A percentile compares a stretch with the other conserved stretches of the same genome.
phyloP scores from a whole-genome alignment of 2,797 vertebrate genomes.

The Helostoma temminkii region DNA sequence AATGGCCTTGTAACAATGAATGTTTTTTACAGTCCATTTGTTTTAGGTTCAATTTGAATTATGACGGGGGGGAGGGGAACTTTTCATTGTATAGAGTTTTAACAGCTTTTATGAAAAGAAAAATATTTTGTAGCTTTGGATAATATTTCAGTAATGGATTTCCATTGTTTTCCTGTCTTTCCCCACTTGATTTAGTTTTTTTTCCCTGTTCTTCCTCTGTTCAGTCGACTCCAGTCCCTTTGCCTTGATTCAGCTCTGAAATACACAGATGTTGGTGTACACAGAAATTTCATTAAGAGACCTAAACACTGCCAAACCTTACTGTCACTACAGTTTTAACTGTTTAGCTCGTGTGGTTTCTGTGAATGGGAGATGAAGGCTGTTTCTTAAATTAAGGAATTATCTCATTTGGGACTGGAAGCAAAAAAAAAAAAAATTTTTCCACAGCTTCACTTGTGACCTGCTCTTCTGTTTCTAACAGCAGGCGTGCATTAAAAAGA shows the following conservation, averaged over 20 bases:
- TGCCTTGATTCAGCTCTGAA: slow-evolving; percentile 26
- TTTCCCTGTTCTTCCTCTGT: slow-evolving; percentile 21
- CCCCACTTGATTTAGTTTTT: slow-evolving; percentile 20
- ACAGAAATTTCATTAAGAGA: slow-evolving; percentile 13
- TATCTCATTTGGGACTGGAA: slow-evolving; percentile 59
- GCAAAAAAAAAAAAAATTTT: slow-evolving; percentile 36
- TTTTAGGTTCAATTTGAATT: slow-evolving; percentile 65
- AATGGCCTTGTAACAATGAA: slow-evolving; percentile 85
- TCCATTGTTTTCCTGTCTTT: slow-evolving; percentile 49
- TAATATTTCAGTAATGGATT: slow-evolving; percentile 57
- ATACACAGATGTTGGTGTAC: slow-evolving; percentile 45
- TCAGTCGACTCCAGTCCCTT: slow-evolving; percentile 17
- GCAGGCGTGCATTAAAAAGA: slow-evolving; percentile 34
- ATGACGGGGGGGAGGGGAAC: slow-evolving; percentile 21
- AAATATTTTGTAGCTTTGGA: slow-evolving; percentile 78
- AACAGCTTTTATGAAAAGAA: slow-evolving; percentile 72
- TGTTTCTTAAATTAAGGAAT: background rate
- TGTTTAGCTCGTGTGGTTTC: slow-evolving; percentile 7
- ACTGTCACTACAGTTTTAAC: slow-evolving; percentile 9
- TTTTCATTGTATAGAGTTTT: slow-evolving; percentile 71
- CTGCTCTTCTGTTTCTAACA: slow-evolving; percentile 41
- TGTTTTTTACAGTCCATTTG: slow-evolving; percentile 75
- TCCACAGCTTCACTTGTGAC: slow-evolving; percentile 26
- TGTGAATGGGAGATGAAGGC: background rate
- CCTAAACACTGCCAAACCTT: slow-evolving; percentile 28